Conservation (phyloP, 1,140 invertebrate species). For the Aphelenchoides avenae region DNA sequence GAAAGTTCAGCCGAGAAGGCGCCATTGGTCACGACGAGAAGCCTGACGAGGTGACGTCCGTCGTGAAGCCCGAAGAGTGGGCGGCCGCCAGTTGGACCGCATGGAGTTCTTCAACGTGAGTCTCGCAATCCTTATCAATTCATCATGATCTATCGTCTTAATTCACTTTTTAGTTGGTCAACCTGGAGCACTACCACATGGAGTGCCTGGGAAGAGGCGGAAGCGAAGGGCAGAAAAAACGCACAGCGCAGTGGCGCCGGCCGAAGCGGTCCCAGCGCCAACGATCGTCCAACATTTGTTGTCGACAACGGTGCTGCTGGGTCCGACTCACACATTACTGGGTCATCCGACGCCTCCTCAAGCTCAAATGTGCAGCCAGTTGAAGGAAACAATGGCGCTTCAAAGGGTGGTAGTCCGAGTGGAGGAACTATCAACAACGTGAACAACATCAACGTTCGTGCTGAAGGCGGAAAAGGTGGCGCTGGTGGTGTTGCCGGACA, state of each 20-base stretch:
- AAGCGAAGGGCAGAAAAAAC: constrained; percentile 5
- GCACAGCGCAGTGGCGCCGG: constrained; percentile 10
- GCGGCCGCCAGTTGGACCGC: constrained; percentile 51
- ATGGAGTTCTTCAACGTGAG: constrained; percentile 47
- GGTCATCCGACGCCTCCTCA: constrained; percentile 9
- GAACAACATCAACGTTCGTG: constrained; percentile 40
- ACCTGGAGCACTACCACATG: constrained; percentile 36
- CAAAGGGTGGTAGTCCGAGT: constrained; percentile 11
- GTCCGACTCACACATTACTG: constrained; percentile 15
- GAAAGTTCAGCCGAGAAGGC: constrained; percentile 40
- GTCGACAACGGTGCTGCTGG: constrained; percentile 25
- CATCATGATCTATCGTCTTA: neutral
- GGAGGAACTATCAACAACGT: constrained; percentile 24
- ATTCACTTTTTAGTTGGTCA: constrained; percentile 24
- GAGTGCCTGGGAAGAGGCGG: constrained; percentile 30
- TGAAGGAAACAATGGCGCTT: constrained; percentile 17
- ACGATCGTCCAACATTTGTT: too few species aligned
- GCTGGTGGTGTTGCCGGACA: constrained; percentile 8
- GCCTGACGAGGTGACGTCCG: constrained; percentile 17
- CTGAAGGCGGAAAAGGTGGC: constrained; percentile 26
- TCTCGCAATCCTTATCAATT: neutral
- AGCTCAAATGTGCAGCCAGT: constrained; percentile 6
- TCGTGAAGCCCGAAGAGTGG: constrained; percentile 38
- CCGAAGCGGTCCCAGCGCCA: constrained; percentile 14
- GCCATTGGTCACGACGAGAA: constrained; percentile 35